These are phyloP conservation scores for Ochotona curzoniae DNA, from an alignment of 2,113 vertebrate species.

Conservation along the genomic window DNA sequence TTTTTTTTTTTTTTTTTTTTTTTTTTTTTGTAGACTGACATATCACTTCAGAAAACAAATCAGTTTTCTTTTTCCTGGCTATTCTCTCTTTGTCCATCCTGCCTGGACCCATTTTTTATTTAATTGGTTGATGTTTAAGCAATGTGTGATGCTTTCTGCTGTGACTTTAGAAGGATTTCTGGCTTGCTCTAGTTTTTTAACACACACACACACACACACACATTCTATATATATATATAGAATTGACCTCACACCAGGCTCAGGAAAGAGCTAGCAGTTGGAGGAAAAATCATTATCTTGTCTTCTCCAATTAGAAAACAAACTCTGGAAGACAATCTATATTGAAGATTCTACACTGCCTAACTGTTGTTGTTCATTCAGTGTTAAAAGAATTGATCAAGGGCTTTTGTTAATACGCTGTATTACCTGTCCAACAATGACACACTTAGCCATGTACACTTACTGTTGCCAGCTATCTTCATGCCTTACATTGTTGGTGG, in stretches of 20 bases:
- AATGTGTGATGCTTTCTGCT: neutral
- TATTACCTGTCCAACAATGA: neutral
- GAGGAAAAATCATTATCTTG: neutral
- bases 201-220: no score
- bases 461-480: neutral
- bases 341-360: neutral
- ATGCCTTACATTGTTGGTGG: neutral
- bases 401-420: neutral
- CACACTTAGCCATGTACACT: neutral
- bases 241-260: neutral
- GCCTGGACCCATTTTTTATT: neutral
- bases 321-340: neutral
- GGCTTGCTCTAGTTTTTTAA: neutral
- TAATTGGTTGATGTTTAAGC: conserved; percentile 22
- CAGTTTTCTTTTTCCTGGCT: neutral
- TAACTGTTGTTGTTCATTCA: neutral
- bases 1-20: conserved; percentile 46
- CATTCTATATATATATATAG: neutral
- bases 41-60: conserved; percentile 39
- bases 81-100: neutral
- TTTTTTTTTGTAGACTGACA: conserved; percentile 8
- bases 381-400: neutral
- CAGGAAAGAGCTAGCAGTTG: neutral
- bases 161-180: neutral
- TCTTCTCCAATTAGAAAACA: neutral